Evolutionary conservation across 2,888 invertebrate genomes (phyloP), one percentile per base, ranked within the genome.

Genomic region (Taenaris catops): DNA sequence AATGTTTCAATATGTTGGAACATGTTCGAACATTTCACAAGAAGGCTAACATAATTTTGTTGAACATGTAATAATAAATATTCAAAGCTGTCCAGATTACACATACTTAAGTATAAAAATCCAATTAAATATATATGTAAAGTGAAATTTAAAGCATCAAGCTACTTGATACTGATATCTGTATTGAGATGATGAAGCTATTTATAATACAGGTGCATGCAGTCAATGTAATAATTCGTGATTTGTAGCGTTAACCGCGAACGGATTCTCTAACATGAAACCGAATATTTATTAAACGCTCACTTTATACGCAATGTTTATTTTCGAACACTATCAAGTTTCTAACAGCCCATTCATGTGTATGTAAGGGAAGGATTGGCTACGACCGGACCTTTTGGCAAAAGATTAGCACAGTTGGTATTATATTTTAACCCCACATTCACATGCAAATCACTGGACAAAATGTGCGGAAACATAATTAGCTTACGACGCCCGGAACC

Each of bases 381-480:
- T 68, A 59, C 55, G 25, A 27, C 51, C 48, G 41, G 45, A 58
- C 62, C 63, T 59, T 63, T 63, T 53, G 52, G 49, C 49, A 50
- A 49, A 54, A 63, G 78, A 78, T 76, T 76, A 79, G 62, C 57
- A 58, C 51, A 35, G 48, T 64, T 62, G 53, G 76, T 68, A 78
- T 80, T 83, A 74, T 81, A 38, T 62, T 55, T 55, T 43, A 49
- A 55, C 57, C 68, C 67, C 60, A 66, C 57, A 79, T 83, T 83
- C 81, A 63, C 69, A 83, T 84, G 81, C 80, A 81, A 83, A 84
- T 79, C 46, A 53, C 43, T 47, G 58, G 65, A 74, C 84, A 74
- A 78, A 79, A 81, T 80, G 84, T 83, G 86, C 75, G 73, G 79
- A 81, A 78, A 79, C 73, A 86, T 86, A 87, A 87, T 87, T 86